These are phyloP conservation scores for Phycodurus eques DNA, from an alignment of 2,113 vertebrate genomes.

Conservation along the genomic window DNA sequence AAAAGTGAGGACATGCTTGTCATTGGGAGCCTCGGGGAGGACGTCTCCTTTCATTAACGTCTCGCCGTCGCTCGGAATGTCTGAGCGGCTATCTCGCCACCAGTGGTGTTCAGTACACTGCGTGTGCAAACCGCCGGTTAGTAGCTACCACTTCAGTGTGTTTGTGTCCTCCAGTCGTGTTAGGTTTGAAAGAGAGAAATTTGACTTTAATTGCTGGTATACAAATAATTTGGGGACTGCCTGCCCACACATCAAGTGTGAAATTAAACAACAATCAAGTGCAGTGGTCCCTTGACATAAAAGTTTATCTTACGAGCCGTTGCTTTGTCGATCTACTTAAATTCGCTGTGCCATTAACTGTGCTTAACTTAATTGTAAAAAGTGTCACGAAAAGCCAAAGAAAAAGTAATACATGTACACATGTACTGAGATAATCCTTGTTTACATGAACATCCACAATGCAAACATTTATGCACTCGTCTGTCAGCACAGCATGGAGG, in stretches of 20 bases:
- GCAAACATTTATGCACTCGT: background rate
- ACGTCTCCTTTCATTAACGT: conserved; percentile 7
- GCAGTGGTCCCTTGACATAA: background rate
- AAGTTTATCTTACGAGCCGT: background rate
- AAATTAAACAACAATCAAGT: background rate
- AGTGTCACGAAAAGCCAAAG: background rate
- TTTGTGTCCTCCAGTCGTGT: background rate
- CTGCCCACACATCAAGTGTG: background rate
- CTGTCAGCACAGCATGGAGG: background rate
- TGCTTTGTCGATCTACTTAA: too few species aligned
- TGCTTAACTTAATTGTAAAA: background rate
- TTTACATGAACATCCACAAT: background rate
- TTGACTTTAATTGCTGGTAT: background rate
- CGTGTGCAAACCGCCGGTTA: background rate
- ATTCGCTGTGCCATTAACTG: background rate
- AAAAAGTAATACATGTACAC: background rate
- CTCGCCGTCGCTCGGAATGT: background rate
- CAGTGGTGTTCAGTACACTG: background rate
- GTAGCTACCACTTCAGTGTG: background rate
- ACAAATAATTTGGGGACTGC: background rate
- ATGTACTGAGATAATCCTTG: background rate
- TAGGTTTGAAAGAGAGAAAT: background rate
- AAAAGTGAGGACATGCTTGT: background rate
- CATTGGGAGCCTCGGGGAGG: background rate
- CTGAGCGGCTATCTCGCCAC: background rate